Evolutionary conservation across 2,797 vertebrate species (phyloP), one percentile per base, ranked within the genome.

Genomic region (Cossypha dichroa): DNA sequence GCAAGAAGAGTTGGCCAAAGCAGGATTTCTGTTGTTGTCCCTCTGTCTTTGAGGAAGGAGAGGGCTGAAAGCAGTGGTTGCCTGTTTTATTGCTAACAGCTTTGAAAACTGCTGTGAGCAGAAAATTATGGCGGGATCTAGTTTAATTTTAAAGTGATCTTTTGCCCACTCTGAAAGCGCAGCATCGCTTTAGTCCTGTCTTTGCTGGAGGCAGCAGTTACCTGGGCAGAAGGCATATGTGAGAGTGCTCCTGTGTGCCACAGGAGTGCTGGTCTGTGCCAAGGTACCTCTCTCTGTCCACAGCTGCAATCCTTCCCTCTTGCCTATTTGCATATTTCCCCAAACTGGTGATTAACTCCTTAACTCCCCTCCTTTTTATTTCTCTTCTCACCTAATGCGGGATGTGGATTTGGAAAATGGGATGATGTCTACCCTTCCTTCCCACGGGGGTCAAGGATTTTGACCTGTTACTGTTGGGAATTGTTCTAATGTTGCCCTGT

Each of bases 61-160:
- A 29, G 43, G 34, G 17, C 7, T 43, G 68, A 83, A 83, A 64
- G 74, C 13, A 16, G 38, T 36, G 55, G 18, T 54, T 76, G 29
- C 49, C 73, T 63, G 9, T 48, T 84, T 70, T 88, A 12, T 75
- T 85, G 60, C 56, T 72, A 68, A 48, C 28, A 45, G 68, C 55
- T 93, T 83, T 92, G 79, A 66, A 75, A 91, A 69, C 33, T 41
- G 29, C 76, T 67, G 51, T n/a, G 62, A 76, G 59, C 58, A 67
- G 76, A 86, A 72, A 81, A 40, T 62, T 72, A 41, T 0, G 0
- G 43, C n/a, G 66, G 52, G 18, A 23, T 58, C 45, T 46, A 14
- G 48, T 80, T 68, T 51, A 56, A 56, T 78, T 78, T 84, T 64
- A 12, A 78, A 73, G 69, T 5, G 0, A 5, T 46, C 73, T 83